Evolutionary conservation across 2,113 vertebrate genomes (phyloP).

Genomic region (Hyperopisus bebe): DNA sequence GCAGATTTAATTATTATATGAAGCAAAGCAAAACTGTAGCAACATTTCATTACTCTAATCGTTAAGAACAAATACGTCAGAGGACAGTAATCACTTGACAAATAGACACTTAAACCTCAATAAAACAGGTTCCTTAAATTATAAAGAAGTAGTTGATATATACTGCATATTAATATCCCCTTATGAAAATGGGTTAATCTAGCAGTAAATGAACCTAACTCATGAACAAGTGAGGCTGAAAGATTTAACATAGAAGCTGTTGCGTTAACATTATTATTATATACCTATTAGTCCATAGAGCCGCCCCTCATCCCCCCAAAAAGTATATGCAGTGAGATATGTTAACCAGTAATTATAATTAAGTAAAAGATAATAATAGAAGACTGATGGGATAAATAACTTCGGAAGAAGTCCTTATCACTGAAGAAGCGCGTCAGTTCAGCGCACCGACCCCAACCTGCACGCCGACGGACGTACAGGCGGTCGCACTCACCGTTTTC

Average conservation of each 20-base stretch:
- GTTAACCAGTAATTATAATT: background rate
- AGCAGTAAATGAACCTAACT: constrained; percentile 39
- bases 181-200: constrained; percentile 45
- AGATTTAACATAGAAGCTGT: background rate
- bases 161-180: constrained; percentile 22
- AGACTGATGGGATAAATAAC: background rate
- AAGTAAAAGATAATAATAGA: background rate
- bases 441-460: background rate
- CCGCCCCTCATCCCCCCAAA: background rate
- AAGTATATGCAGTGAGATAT: background rate
- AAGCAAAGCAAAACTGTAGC: background rate
- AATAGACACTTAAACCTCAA: background rate
- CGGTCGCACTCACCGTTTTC: constrained; percentile 75
- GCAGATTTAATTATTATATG: background rate
- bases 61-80: background rate
- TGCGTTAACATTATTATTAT: background rate
- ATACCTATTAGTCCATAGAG: background rate
- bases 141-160: background rate
- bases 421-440: background rate
- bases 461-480: background rate
- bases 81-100: constrained; percentile 17
- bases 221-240: background rate
- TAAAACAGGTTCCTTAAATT: background rate
- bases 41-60: background rate
- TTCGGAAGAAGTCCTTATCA: background rate